These are phyloP conservation scores for Calameuta filiformis DNA, from an alignment of 2,888 invertebrate genomes.

Conservation along the genomic window DNA sequence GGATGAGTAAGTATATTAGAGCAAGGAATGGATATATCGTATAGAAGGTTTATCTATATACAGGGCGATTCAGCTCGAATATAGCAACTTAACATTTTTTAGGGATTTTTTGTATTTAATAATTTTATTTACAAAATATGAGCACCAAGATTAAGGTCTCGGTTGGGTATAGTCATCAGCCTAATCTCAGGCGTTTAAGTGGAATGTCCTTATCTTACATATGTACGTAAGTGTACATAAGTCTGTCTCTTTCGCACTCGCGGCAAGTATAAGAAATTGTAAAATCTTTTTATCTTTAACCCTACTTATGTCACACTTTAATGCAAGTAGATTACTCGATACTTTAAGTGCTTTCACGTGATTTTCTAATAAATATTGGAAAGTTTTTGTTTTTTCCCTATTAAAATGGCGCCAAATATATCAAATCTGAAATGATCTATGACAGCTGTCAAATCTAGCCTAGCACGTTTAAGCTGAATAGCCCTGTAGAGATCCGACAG, in stretches of 20 bases:
- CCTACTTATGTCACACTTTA: too few relatives aligned
- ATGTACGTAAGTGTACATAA: background rate
- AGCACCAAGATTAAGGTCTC: background rate
- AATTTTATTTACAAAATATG: background rate
- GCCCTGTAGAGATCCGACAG: background rate
- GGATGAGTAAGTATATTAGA: conserved; percentile 37
- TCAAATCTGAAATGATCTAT: background rate
- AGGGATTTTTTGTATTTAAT: background rate
- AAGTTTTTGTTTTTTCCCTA: background rate
- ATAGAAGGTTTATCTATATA: background rate
- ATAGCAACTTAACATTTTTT: background rate
- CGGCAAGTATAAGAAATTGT: too few relatives aligned
- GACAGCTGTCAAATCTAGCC: background rate
- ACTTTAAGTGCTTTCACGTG: background rate
- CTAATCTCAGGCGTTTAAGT: background rate
- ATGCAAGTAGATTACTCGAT: background rate
- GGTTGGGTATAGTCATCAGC: background rate
- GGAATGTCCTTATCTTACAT: background rate
- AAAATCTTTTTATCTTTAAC: too few relatives aligned
- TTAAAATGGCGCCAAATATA: background rate
- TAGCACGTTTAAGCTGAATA: background rate
- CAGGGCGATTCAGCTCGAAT: background rate
- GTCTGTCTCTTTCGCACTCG: background rate
- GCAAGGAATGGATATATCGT: conserved; percentile 9
- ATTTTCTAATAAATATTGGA: background rate